These are phyloP conservation scores for Xenops minutus DNA, from an alignment of 2,797 vertebrate genomes.

Conservation along the genomic window DNA sequence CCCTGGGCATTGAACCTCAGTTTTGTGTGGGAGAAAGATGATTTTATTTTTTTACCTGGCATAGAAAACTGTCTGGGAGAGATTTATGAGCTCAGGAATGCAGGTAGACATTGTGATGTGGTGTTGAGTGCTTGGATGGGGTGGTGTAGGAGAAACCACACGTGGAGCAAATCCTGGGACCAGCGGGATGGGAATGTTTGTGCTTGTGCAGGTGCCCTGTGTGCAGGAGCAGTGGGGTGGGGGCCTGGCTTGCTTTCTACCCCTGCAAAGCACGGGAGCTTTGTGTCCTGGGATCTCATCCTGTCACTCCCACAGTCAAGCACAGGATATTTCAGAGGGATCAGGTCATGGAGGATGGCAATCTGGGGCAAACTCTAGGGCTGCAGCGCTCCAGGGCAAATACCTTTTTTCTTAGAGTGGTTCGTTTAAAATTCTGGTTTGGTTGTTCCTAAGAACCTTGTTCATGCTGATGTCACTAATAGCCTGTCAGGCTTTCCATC, in stretches of 20 bases:
- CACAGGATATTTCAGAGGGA: neutral
- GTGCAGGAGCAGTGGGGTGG: fast-evolving
- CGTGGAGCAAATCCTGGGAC: neutral
- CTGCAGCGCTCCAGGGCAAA: neutral
- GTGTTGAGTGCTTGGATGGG: neutral
- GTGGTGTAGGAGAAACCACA: neutral
- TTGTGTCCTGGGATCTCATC: neutral
- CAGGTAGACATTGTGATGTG: fast-evolving
- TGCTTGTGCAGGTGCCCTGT: neutral
- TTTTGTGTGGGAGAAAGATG: neutral
- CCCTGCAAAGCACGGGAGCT: too few species aligned
- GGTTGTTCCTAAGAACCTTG: neutral
- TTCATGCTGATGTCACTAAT: neutral
- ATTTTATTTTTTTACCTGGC: neutral
- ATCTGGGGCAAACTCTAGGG: neutral
- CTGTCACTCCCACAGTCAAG: neutral
- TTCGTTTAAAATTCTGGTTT: neutral
- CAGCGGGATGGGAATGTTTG: neutral
- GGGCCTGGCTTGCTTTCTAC: neutral
- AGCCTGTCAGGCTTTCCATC: neutral
- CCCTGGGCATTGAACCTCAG: neutral
- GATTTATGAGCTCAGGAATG: neutral
- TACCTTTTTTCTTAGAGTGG: neutral
- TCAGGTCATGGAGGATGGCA: neutral
- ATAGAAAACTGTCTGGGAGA: neutral